These are phyloP conservation scores for Scaptomyza reducta DNA, from an alignment of 2,888 invertebrate genomes.

Conservation along the genomic window DNA sequence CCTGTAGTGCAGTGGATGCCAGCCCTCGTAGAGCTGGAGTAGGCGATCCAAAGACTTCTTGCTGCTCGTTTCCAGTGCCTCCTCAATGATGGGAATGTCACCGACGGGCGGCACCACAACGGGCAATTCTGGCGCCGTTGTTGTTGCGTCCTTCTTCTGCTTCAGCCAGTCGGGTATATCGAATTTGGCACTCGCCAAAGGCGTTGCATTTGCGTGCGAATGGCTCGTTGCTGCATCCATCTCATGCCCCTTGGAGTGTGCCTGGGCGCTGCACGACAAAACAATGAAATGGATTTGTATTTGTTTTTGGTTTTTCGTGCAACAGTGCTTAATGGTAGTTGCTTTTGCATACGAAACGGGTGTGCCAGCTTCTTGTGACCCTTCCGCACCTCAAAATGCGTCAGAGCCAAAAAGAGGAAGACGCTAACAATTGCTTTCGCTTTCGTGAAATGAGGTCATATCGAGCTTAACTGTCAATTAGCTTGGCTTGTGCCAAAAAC, in stretches of 20 bases:
- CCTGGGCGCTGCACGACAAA: slow-evolving; percentile 66
- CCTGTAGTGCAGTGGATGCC: slow-evolving; percentile 83
- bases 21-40: slow-evolving; percentile 82
- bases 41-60: slow-evolving; percentile 79
- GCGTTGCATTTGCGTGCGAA: slow-evolving; percentile 51
- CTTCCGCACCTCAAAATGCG: slow-evolving; percentile 70
- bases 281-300: slow-evolving; percentile 1
- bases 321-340: slow-evolving; percentile 49
- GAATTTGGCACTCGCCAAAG: slow-evolving; percentile 66
- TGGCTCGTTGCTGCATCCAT: slow-evolving; percentile 22
- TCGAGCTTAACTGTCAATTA: slow-evolving; percentile 57
- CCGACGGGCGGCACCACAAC: slow-evolving; percentile 64
- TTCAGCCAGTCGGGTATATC: slow-evolving; percentile 54
- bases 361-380: slow-evolving; percentile 49
- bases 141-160: slow-evolving; percentile 11
- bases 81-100: slow-evolving; percentile 67
- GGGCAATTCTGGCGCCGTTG: slow-evolving; percentile 21
- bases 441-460: slow-evolving; percentile 71
- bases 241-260: slow-evolving; percentile 47
- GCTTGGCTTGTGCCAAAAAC: slow-evolving; percentile 50
- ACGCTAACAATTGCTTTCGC: slow-evolving; percentile 56
- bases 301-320: slow-evolving; percentile 12
- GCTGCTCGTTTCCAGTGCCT: slow-evolving; percentile 59
- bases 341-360: slow-evolving; percentile 11
- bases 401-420: slow-evolving; percentile 38